Percentiles rank a stretch among this genome's conserved stretches.
These are phyloP conservation scores for Drosophila rellima DNA, from an alignment of 2,888 invertebrate genomes.

Conservation along the genomic window DNA sequence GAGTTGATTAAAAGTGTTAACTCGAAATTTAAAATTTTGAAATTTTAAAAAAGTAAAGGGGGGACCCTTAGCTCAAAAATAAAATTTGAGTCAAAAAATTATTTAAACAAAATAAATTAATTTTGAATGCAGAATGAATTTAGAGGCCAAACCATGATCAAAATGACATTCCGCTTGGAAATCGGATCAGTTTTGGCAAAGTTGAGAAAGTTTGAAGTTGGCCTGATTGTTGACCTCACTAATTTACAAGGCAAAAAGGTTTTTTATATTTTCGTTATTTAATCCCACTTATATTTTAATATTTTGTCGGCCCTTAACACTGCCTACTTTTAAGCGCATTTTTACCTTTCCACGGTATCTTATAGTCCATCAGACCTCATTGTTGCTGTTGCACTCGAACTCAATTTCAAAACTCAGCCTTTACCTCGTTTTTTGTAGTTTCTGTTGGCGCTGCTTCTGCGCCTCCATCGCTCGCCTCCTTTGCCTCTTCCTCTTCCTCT, in stretches of 20 bases:
- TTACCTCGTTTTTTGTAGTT: constrained; percentile 24
- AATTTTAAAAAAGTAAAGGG: too few relatives aligned
- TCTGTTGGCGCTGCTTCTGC: constrained; percentile 16
- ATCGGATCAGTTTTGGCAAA: not conserved
- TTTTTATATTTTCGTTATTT: too few relatives aligned
- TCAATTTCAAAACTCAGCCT: constrained; percentile 37
- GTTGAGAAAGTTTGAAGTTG: not conserved
- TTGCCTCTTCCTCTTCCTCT: not conserved
- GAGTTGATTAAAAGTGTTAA: too few relatives aligned
- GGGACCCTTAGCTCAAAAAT: too few relatives aligned
- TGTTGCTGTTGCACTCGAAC: constrained; percentile 30
- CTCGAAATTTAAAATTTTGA: too few relatives aligned
- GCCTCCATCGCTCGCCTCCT: constrained; percentile 6
- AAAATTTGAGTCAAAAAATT: too few relatives aligned
- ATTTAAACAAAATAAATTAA: too few relatives aligned
- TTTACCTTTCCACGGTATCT: not conserved
- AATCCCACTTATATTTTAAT: not conserved
- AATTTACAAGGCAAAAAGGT: too few relatives aligned
- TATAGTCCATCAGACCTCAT: constrained; percentile 10
- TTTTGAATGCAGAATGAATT: too few relatives aligned
- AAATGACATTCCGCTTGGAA: too few relatives aligned
- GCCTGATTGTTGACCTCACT: too few relatives aligned
- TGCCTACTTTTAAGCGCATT: not conserved
- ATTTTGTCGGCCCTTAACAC: not conserved
- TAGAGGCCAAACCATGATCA: too few relatives aligned